phyloP scores from a whole-genome alignment of 2,888 invertebrate genomes.

The Eilema caniola region DNA sequence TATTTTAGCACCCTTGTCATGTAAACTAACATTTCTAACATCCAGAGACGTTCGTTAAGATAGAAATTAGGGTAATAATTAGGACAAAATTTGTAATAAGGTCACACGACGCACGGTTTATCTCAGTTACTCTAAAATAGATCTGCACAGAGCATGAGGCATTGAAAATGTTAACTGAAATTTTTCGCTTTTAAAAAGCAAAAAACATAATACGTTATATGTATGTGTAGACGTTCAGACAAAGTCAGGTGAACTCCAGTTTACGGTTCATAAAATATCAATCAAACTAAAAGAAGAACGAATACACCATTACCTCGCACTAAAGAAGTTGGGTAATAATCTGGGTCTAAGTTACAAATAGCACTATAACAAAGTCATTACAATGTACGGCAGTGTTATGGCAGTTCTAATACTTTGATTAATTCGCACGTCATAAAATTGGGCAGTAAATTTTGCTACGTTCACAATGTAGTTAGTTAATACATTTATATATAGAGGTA shows the following conservation, averaged over 20 bases:
- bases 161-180: too few species aligned
- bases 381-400: conserved; percentile 19
- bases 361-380: conserved; percentile 18
- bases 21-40: background rate
- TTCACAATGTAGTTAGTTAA: conserved; percentile 4
- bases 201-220: too few species aligned
- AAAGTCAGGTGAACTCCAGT: background rate
- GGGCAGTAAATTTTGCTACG: conserved; percentile 1
- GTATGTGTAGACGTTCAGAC: background rate
- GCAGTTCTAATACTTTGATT: conserved; percentile 18
- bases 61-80: background rate
- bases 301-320: background rate
- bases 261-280: conserved; percentile 13
- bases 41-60: background rate
- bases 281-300: conserved; percentile 16
- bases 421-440: conserved; percentile 22
- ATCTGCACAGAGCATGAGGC: background rate
- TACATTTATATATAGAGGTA: background rate
- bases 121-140: background rate
- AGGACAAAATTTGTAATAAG: background rate
- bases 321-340: conserved; percentile 14
- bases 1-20: background rate
- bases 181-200: too few species aligned
- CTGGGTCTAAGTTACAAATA: conserved; percentile 14
- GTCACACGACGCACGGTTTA: background rate